Evolutionary conservation across 2,113 vertebrate genomes (phyloP).

Genomic region (Eleginops maclovinus): DNA sequence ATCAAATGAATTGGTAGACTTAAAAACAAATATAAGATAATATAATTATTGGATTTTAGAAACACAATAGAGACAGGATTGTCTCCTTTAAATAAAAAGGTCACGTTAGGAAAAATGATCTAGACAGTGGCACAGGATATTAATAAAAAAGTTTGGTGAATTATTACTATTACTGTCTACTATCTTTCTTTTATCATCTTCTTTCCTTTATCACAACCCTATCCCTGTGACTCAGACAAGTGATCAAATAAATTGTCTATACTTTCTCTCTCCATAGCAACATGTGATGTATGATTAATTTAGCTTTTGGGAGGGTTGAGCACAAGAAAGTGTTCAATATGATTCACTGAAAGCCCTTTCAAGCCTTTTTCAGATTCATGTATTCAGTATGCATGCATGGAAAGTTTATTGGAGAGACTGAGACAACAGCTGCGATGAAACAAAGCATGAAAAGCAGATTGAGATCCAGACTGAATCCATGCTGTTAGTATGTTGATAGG

Average conservation of each 20-base stretch:
- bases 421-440: not conserved
- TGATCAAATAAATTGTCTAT: slow-evolving; percentile 51
- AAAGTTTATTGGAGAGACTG: slow-evolving; percentile 8
- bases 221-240: slow-evolving; percentile 23
- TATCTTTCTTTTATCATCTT: slow-evolving; percentile 58
- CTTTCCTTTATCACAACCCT: slow-evolving; percentile 51
- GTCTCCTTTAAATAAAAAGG: slow-evolving; percentile 27
- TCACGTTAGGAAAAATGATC: slow-evolving; percentile 38
- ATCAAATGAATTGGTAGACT: not conserved
- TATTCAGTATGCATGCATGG: slow-evolving; percentile 1
- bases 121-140: slow-evolving; percentile 61
- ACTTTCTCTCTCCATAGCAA: slow-evolving; percentile 20
- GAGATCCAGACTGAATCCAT: slow-evolving; percentile 21
- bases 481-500: not conserved
- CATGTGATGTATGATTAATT: slow-evolving; percentile 44
- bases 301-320: slow-evolving; percentile 12
- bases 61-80: not conserved
- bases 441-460: slow-evolving; percentile 19
- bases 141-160: slow-evolving; percentile 68
- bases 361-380: slow-evolving; percentile 13
- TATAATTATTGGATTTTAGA: not conserved
- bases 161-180: slow-evolving; percentile 42
- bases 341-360: slow-evolving; percentile 25
- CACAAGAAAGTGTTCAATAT: not conserved
- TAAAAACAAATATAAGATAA: not conserved